Percentiles rank a stretch among this genome's conserved stretches.
phyloP scores from a whole-genome alignment of 2,113 vertebrate genomes.

The Anolis carolinensis region DNA sequence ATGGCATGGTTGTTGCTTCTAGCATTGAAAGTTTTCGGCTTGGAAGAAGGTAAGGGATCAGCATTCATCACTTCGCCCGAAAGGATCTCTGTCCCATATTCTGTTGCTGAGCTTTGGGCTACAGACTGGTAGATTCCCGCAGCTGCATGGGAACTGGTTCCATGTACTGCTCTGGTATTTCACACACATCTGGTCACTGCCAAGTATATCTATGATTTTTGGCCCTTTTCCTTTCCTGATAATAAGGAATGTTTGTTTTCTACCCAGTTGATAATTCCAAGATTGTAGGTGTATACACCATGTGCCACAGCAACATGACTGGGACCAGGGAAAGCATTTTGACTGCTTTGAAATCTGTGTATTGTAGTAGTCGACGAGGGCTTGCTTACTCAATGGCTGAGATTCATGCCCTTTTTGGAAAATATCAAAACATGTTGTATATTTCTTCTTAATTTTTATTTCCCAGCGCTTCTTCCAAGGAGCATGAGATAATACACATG shows the following conservation, averaged over 20 bases:
- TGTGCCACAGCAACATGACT: not conserved
- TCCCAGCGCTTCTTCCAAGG: not conserved
- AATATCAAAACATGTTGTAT: not conserved
- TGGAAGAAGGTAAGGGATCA: slow-evolving; percentile 20
- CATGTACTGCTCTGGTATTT: not conserved
- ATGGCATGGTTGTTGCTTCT: slow-evolving; percentile 11
- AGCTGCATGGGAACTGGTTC: not conserved
- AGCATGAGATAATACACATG: too few relatives aligned
- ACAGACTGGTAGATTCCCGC: too few relatives aligned
- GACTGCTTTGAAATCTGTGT: not conserved
- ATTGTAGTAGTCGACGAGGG: not conserved
- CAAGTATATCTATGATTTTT: not conserved
- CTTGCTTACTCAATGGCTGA: not conserved
- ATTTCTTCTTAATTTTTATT: not conserved
- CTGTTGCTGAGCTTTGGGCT: not conserved
- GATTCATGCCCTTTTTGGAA: not conserved
- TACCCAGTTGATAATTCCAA: not conserved
- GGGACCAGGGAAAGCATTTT: not conserved
- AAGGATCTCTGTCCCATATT: not conserved
- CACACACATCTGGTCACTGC: too few relatives aligned
- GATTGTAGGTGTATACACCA: not conserved
- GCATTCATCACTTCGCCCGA: not conserved
- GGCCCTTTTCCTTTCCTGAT: not conserved
- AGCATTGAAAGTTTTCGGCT: not conserved
- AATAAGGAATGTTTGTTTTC: not conserved